Base-by-base conservation (phyloP, 1,140 invertebrate genomes). In the Babylonia areolata region DNA sequence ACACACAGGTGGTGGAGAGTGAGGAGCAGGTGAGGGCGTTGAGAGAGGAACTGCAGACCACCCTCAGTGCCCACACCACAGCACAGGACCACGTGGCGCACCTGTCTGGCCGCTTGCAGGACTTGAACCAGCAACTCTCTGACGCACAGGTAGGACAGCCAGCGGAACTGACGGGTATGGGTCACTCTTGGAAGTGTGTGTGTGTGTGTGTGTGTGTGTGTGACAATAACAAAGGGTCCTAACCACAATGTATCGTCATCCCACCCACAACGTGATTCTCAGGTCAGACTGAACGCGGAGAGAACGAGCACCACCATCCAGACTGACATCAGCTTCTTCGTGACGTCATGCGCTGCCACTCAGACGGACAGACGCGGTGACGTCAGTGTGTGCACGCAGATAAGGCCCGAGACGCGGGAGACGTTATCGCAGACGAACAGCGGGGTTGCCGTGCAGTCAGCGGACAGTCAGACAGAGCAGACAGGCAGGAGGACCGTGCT, bases 191-290 rank as follows among this genome's bases (percentile, higher is more conserved):
- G 23, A 12, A 23, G 5, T 69, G 58, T 69, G 58, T 69, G 58
- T 69, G 58, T 69, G 58, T 69, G 58, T 69, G 58, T 69, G 58
- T 69, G 58, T 69, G 58, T 69, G 58, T 69, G 58, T 69, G 58
- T 69, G n/a, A n/a, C n/a, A n/a, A n/a, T n/a, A n/a, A n/a, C n/a
- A n/a, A n/a, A n/a, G n/a, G n/a, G n/a, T n/a, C n/a, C n/a, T n/a
- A n/a, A n/a, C n/a, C 51, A 54, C 9, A 9, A 54, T 54, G 51
- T 11, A 23, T 12, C 9, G 23, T 54, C 23, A 54, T 23, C 9
- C 51, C 51, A 54, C 51, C 23, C 11, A 54, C 51, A 23, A 12
- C 9, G 23, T 23, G 51, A 15, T 69, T 15, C 31, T 31, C 71
- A 73, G 71, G 71, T 31, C 33, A 15, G 12, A 35, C 71, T 73